Evolutionary conservation across 2,888 invertebrate species (phyloP).

Genomic region (Acleris literana): DNA sequence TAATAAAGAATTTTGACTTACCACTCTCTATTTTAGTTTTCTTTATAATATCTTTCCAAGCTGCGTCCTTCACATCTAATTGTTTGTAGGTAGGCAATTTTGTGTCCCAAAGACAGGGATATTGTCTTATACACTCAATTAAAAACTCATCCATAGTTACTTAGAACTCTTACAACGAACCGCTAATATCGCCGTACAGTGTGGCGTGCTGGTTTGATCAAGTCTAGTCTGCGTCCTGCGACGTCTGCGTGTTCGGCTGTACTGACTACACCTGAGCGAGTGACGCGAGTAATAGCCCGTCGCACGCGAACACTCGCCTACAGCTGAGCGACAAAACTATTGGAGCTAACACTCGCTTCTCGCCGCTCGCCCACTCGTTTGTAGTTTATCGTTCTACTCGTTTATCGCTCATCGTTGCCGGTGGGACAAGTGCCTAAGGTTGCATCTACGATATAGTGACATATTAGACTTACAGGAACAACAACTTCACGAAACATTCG

Average conservation of each 20-base stretch:
- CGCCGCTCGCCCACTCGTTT: no score
- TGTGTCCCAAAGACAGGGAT: conserved; percentile 36
- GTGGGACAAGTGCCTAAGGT: no score
- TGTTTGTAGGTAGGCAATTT: conserved; percentile 15
- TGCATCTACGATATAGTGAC: no score
- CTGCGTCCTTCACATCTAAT: conserved; percentile 14
- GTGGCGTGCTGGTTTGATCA: conserved; percentile 11
- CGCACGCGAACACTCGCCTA: conserved; percentile 8
- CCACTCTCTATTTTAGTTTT: conserved; percentile 32
- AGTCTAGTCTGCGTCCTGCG: conserved; percentile 7
- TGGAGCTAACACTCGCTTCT: no score
- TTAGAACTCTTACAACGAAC: conserved; percentile 3
- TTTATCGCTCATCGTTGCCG: no score
- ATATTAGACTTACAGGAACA: no score
- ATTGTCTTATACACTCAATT: conserved; percentile 36
- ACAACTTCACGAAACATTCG: no score
- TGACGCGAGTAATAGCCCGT: conserved; percentile 20
- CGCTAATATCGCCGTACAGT: conserved; percentile 16
- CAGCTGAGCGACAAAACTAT: background rate
- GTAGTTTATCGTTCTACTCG: no score
- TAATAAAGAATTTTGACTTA: conserved; percentile 19
- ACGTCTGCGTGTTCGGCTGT: conserved; percentile 1
- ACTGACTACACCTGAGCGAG: conserved; percentile 8
- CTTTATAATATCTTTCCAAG: conserved; percentile 35
- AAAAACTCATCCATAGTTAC: conserved; percentile 25